Percentiles rank a stretch among this genome's conserved stretches.
These are phyloP conservation scores for Cairina moschata DNA, from an alignment of 2,113 vertebrate species.

Conservation along the genomic window DNA sequence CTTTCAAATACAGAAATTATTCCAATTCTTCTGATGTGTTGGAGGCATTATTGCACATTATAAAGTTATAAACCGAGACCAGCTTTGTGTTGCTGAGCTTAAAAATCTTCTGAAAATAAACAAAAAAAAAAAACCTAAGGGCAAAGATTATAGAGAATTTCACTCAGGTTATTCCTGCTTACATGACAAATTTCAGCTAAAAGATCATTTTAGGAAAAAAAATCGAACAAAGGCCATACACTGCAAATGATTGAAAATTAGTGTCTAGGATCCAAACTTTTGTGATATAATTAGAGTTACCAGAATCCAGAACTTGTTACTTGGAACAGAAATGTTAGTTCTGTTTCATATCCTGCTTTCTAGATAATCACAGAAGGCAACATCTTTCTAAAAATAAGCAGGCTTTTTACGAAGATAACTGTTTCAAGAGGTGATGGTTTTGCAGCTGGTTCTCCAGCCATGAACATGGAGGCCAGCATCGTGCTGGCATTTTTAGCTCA, in stretches of 20 bases:
- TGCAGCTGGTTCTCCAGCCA: not conserved
- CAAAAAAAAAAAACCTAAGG: not conserved
- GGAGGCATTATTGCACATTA: not conserved
- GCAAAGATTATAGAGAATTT: not conserved
- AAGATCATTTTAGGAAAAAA: not conserved
- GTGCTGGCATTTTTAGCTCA: not conserved
- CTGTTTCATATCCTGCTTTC: not conserved
- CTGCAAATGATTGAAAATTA: not conserved
- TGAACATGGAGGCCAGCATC: not conserved
- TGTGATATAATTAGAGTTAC: not conserved
- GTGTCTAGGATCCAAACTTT: not conserved
- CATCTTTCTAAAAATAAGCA: not conserved
- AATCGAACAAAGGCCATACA: not conserved
- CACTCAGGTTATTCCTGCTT: not conserved
- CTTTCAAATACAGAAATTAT: not conserved
- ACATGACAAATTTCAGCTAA: not conserved
- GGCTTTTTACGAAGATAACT: not conserved
- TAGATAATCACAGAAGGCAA: not conserved
- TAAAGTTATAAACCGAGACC: not conserved
- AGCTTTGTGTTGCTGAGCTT: not conserved
- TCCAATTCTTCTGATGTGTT: not conserved
- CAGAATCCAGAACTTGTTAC: not conserved
- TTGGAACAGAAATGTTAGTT: not conserved
- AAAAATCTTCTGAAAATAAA: not conserved
- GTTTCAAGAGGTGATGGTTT: not conserved